Evolutionary conservation across 1,140 invertebrate genomes (phyloP).

Genomic region (Trialeurodes vaporariorum): DNA sequence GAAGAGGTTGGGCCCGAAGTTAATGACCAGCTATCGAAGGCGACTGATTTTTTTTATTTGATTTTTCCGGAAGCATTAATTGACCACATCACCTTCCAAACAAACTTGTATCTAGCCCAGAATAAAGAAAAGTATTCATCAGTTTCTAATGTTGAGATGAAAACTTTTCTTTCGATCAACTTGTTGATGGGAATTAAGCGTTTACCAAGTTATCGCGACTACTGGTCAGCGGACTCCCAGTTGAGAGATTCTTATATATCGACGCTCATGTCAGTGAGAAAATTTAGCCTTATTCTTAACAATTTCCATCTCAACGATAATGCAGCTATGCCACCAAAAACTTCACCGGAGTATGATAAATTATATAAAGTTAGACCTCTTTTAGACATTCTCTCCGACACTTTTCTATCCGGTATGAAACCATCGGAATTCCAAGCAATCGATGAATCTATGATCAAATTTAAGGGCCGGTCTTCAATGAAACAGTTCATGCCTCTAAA

Average conservation of each 20-base stretch:
- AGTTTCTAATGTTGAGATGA: too few species aligned
- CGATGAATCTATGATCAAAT: slow-evolving; percentile 20
- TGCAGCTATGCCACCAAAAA: slow-evolving; percentile 8
- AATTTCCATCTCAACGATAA: slow-evolving; percentile 21
- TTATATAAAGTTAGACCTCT: slow-evolving; percentile 18
- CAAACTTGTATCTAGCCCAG: neutral
- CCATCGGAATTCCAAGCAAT: slow-evolving; percentile 14
- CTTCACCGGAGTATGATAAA: slow-evolving; percentile 15
- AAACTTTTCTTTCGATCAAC: neutral
- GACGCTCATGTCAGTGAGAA: slow-evolving; percentile 13
- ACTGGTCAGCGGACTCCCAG: slow-evolving; percentile 9
- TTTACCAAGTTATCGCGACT: slow-evolving; percentile 8
- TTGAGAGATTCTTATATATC: slow-evolving; percentile 3
- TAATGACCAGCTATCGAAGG: too few species aligned
- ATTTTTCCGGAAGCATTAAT: neutral
- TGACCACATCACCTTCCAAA: neutral
- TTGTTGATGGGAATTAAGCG: neutral
- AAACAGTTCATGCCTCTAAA: slow-evolving; percentile 18
- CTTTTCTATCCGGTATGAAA: slow-evolving; percentile 11
- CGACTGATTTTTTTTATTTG: neutral
- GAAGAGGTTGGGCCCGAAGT: too few species aligned
- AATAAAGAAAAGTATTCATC: too few species aligned
- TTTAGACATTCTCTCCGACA: slow-evolving; percentile 7
- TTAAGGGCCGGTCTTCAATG: slow-evolving; percentile 16
- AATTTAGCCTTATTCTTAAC: slow-evolving; percentile 14